Base-by-base conservation (phyloP, 2,113 vertebrate species). In the Steatornis caripensis region DNA sequence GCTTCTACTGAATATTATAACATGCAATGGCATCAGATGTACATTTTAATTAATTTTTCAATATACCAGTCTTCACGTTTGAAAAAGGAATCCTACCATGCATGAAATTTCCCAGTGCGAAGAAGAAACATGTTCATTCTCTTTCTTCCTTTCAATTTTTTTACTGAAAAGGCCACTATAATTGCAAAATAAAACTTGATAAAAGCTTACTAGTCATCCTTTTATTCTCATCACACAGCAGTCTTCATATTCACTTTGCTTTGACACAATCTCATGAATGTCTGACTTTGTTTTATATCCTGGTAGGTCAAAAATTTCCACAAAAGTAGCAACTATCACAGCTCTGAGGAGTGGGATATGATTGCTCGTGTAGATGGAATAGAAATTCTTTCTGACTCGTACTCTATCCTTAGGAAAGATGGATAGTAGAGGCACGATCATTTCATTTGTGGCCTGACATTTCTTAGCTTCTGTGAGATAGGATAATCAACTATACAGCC, bases 1-100 rank as follows among this genome's bases (percentile, higher is more conserved):
- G 27, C 69, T 90, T 89, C 53, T 69, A 4, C 8, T 65, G 32
- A 92, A 30, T 64, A 34, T 80, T 83, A 13, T 36, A 85, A 43
- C 15, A 39, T 69, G 36, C 62, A 91, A 14, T 79, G 91, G 36
- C 49, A 78, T 95, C 57, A 90, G 54, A 57, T 79, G 30, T 66
- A 91, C 6, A 41, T 92, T 91, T 93, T 89, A 65, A 91, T 94
- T 91, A 70, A 46, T 75, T 93, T 93, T 88, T 79, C 39, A 69
- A 6, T 48, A 60, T 72, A 23, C 58, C 57, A 83, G 11, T 86
- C 48, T 65, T 93, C 45, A 51, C 6, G 45, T 86, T 92, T 91
- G 53, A 54, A 61, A 78, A 86, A 62, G 32, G 7, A 79, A 51
- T 77, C 21, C 22, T 74, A 36, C 43, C 39, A 60, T 60, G 32